Conservation (phyloP, 2,888 invertebrate genomes). For the Craniophora ligustri region DNA sequence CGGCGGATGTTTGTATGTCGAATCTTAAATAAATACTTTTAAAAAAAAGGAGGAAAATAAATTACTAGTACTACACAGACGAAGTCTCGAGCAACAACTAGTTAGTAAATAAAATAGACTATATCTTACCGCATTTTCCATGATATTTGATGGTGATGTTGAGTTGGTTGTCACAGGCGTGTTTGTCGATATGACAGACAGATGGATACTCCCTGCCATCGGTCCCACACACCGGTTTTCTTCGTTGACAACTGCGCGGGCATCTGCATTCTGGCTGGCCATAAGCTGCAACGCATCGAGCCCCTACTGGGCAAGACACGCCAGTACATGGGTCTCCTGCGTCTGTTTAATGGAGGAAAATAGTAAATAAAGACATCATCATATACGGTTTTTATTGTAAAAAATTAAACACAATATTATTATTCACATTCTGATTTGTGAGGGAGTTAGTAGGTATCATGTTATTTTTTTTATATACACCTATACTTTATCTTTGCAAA, state of each 20-base stretch:
- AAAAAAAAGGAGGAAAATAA: too few relatives aligned
- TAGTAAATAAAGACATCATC: neutral
- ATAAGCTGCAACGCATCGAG: slow-evolving; percentile 90
- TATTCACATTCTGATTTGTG: too few relatives aligned
- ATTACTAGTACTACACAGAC: too few relatives aligned
- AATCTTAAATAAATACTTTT: too few relatives aligned
- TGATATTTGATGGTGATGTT: slow-evolving; percentile 94
- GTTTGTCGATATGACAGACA: slow-evolving; percentile 94
- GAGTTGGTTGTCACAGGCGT: slow-evolving; percentile 92
- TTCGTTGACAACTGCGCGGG: slow-evolving; percentile 89
- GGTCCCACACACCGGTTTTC: slow-evolving; percentile 95
- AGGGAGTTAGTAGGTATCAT: too few relatives aligned
- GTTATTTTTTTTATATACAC: too few relatives aligned
- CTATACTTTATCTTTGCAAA: too few relatives aligned
- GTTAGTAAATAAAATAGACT: neutral
- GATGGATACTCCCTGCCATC: slow-evolving; percentile 96
- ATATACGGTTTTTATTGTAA: too few relatives aligned
- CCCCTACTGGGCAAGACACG: slow-evolving; percentile 91
- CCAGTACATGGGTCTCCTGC: slow-evolving; percentile 92
- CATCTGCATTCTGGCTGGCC: slow-evolving; percentile 91
- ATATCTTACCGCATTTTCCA: slow-evolving; percentile 95
- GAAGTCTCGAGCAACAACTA: neutral
- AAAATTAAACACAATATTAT: too few relatives aligned
- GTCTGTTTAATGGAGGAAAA: slow-evolving; percentile 73
- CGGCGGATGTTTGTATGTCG: too few relatives aligned